Base-by-base conservation (phyloP, 2,113 vertebrate species). In the Prunella himalayana region DNA sequence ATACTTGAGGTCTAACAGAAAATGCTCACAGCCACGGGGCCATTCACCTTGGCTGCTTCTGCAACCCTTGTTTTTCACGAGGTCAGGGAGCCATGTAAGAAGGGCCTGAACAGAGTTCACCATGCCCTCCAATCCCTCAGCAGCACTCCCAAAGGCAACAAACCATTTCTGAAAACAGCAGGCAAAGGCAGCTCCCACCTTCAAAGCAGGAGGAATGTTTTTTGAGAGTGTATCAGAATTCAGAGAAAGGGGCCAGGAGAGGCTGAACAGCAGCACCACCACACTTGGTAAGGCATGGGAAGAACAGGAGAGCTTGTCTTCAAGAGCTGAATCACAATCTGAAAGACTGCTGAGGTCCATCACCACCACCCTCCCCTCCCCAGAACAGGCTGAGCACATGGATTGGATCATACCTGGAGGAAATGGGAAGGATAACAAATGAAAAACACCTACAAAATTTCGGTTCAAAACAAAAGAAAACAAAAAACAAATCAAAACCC, bases 11-110 rank as follows among this genome's bases (percentile, higher is more conserved):
- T 70, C 80, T 51, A 56, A 88, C 25, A 83, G 50, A 88, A 82
- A 93, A 73, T 0, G 0, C 54, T 66, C 50, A 27, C 0, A 83
- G 59, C 39, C 64, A 70, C 3, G 0, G 23, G 70, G 85, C 45
- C 25, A 1, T 68, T 94, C 78, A 90, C 85, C 85, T 50, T 35
- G 37, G 15, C 28, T 69, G 30, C 18, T 87, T 51, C 82, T 51
- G n/a, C 41, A 61, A 91, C 37, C 12, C 54, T 56, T 44, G 24
- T 17, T 50, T 31, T 30, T 20, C 35, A 57, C 0, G 0, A 51
- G 73, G 42, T 71, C 54, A 79, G 31, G 53, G 25, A 72, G 14
- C 10, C 45, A n/a, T 0, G 0, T 3, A 53, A 54, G 28, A 92
- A 64, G 14, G 25, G 65, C 28, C 35, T 39, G 11, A 77, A 68